phyloP scores from a whole-genome alignment of 2,113 vertebrate species.

The Athene noctua region DNA sequence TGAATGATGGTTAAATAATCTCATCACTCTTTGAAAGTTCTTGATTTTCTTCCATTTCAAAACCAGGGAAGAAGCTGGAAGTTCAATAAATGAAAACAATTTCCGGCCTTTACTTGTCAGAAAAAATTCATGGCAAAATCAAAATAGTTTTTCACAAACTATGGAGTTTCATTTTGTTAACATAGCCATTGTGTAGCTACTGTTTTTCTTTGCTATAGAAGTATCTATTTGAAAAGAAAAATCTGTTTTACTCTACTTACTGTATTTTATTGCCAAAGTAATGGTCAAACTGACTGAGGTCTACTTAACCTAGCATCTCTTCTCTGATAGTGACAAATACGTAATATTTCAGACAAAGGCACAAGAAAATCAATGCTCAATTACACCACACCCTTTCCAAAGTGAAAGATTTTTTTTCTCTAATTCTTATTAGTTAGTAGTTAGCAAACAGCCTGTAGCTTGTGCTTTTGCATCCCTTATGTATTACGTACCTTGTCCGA shows the following conservation, averaged over 20 bases:
- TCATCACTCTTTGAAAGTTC: neutral
- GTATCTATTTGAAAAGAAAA: neutral
- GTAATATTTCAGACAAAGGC: neutral
- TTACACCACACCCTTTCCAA: neutral
- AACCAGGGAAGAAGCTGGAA: neutral
- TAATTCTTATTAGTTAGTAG: neutral
- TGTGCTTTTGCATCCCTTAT: neutral
- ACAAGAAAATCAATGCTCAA: neutral
- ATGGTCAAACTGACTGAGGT: neutral
- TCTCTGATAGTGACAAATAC: neutral
- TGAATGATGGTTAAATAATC: neutral
- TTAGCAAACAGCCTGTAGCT: neutral
- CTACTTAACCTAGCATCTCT: neutral
- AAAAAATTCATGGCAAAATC: neutral
- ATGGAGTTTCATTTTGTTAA: neutral
- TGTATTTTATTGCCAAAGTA: neutral
- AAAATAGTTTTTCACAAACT: neutral
- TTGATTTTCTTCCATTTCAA: neutral
- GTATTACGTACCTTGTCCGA: neutral
- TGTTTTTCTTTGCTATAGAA: neutral
- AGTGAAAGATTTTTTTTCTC: neutral
- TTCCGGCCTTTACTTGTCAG: neutral
- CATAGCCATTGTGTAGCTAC: neutral
- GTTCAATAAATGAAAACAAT: neutral
- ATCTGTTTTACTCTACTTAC: neutral